Conservation (phyloP, 2,888 invertebrate genomes). For the Nemurella pictetii region DNA sequence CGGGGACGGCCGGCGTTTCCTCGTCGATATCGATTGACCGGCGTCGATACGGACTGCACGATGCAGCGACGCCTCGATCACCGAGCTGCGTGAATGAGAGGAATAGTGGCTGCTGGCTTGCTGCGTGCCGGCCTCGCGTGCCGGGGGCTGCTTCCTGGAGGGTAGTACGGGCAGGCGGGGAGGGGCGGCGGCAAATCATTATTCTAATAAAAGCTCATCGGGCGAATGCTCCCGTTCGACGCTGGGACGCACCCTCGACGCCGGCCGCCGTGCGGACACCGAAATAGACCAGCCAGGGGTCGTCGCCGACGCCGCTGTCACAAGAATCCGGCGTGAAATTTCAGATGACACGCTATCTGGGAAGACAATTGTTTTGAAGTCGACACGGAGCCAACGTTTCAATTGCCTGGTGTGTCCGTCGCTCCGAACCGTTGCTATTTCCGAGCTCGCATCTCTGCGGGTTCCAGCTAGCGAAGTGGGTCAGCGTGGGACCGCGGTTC, state of each 20-base stretch:
- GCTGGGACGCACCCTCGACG: too few relatives aligned
- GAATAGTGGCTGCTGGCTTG: neutral
- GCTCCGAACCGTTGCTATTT: neutral
- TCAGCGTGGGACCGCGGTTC: neutral
- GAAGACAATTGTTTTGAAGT: neutral
- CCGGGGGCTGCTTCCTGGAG: neutral
- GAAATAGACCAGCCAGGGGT: too few relatives aligned
- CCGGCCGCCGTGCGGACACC: too few relatives aligned
- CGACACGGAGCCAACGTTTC: neutral
- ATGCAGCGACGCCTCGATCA: neutral
- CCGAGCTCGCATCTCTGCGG: neutral
- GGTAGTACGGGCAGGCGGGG: neutral
- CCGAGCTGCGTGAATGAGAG: neutral
- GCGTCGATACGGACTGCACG: neutral
- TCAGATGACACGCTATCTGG: neutral
- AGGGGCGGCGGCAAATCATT: too few relatives aligned
- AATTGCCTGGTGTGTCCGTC: neutral
- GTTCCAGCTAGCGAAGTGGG: neutral
- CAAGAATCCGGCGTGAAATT: neutral
- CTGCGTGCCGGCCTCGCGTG: neutral
- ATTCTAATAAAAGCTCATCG: too few relatives aligned
- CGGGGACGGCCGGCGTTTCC: too few relatives aligned
- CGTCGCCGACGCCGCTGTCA: too few relatives aligned
- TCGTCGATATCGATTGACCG: neutral
- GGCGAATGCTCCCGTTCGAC: too few relatives aligned